A percentile compares a stretch with the other conserved stretches of the same genome.
These are phyloP conservation scores for Zingel zingel DNA, from an alignment of 2,113 vertebrate species.

Conservation along the genomic window DNA sequence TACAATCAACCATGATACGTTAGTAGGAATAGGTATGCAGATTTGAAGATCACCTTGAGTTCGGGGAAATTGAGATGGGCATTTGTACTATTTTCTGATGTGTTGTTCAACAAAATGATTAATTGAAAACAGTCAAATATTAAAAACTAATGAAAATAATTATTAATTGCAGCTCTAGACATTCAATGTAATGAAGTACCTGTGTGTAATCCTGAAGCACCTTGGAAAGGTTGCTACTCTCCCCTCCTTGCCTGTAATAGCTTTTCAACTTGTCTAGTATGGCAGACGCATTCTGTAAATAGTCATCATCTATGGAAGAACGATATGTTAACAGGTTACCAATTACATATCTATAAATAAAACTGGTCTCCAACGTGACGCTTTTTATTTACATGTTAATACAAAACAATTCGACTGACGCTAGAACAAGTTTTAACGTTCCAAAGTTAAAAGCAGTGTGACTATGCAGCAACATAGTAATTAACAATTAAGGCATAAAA, in stretches of 20 bases:
- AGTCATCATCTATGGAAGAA: constrained; percentile 88
- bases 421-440: background rate
- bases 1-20: background rate
- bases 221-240: constrained; percentile 84
- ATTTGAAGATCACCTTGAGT: background rate
- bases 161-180: background rate
- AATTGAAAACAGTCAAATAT: background rate
- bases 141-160: background rate
- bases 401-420: background rate
- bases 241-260: constrained; percentile 87
- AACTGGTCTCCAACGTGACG: too few species aligned
- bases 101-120: background rate
- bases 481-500: background rate
- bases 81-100: background rate
- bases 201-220: constrained; percentile 94
- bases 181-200: constrained; percentile 81
- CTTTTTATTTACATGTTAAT: background rate
- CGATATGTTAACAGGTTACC: constrained; percentile 34
- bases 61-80: background rate
- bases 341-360: constrained; percentile 7
- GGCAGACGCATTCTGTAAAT: constrained; percentile 91
- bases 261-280: constrained; percentile 90
- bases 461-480: background rate
- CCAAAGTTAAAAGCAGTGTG: background rate
- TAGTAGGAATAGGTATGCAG: background rate